Base-by-base conservation (phyloP, 2,888 invertebrate species). In the Nephrocerus scutellatus region DNA sequence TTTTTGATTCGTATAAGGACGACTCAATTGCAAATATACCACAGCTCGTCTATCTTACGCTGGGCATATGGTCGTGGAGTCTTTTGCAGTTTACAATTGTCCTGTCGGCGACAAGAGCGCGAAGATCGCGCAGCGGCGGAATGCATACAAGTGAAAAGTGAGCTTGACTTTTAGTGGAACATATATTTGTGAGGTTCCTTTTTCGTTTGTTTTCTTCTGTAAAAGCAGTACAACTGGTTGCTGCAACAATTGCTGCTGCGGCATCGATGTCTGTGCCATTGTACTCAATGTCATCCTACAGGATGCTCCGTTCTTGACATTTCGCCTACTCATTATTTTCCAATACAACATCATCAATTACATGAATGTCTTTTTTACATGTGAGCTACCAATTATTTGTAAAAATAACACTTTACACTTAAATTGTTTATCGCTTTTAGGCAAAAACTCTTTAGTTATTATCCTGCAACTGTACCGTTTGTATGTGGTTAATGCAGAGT, bases 361-460 rank as follows among this genome's bases (percentile, higher is more conserved):
- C 59, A 92, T 92, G 82, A 93, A 93, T 63, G 86, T 93, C 14
- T 95, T 95, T 71, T 95, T 95, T 70, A 92, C 92, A 0, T 91
- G 90, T 69, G 86, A 90, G 70, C 90, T 88, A 2, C n/a, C n/a
- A n/a, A n/a, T n/a, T n/a, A n/a, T n/a, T n/a, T n/a, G n/a, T n/a
- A n/a, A n/a, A n/a, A n/a, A n/a, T n/a, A n/a, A n/a, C n/a, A n/a
- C n/a, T n/a, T n/a, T n/a, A n/a, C n/a, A 54, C 59, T 77, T 2
- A 68, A 83, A 13, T 20, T 22, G n/a, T 18, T 29, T 18, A 35
- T 26, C 13, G 8, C 18, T 47, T 14, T 66, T 74, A 74, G 68
- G 68, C 47, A 83, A 83, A 59, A 88, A 88, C 59, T 82, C 84
- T 0, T 70, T 88, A 63, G 92, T 95, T 8, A 92, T 93, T 43